These are phyloP conservation scores for Argyresthia goedartella DNA, from an alignment of 2,888 invertebrate species.

Conservation along the genomic window DNA sequence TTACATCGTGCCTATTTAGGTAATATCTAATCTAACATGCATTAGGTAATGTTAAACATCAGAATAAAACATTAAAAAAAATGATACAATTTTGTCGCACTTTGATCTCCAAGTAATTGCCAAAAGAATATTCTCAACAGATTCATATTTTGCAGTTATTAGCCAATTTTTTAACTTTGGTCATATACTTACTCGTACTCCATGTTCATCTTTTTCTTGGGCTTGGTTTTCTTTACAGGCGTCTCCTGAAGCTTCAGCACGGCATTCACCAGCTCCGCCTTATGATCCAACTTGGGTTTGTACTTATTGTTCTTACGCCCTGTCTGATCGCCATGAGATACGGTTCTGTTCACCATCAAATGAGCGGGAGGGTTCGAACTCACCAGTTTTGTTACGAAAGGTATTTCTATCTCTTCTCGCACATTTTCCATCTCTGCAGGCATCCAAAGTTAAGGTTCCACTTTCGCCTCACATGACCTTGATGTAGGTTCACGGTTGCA, in stretches of 20 bases:
- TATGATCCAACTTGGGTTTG: slow-evolving; percentile 23
- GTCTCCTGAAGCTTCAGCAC: slow-evolving; percentile 24
- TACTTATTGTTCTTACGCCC: slow-evolving; percentile 33
- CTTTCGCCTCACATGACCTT: not conserved
- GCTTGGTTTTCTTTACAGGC: slow-evolving; percentile 3
- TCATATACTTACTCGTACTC: too few relatives aligned
- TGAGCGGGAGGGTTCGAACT: slow-evolving; percentile 50
- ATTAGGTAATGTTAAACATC: too few relatives aligned
- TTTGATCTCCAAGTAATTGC: too few relatives aligned
- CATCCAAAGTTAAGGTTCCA: not conserved
- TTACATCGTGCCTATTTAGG: too few relatives aligned
- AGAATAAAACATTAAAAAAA: too few relatives aligned
- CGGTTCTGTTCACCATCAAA: slow-evolving; percentile 26
- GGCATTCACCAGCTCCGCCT: slow-evolving; percentile 34
- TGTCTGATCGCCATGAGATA: slow-evolving; percentile 19
- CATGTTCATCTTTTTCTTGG: slow-evolving; percentile 6
- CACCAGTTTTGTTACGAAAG: slow-evolving; percentile 41
- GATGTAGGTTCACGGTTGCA: not conserved
- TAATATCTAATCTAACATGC: too few relatives aligned
- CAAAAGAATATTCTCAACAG: too few relatives aligned
- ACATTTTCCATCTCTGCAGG: not conserved
- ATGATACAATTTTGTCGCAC: too few relatives aligned
- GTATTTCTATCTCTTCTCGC: slow-evolving; percentile 22
- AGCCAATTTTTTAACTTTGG: too few relatives aligned
- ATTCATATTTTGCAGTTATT: too few relatives aligned